Evolutionary conservation across 2,888 invertebrate species (phyloP).

Genomic region (Andrena trimmerana): DNA sequence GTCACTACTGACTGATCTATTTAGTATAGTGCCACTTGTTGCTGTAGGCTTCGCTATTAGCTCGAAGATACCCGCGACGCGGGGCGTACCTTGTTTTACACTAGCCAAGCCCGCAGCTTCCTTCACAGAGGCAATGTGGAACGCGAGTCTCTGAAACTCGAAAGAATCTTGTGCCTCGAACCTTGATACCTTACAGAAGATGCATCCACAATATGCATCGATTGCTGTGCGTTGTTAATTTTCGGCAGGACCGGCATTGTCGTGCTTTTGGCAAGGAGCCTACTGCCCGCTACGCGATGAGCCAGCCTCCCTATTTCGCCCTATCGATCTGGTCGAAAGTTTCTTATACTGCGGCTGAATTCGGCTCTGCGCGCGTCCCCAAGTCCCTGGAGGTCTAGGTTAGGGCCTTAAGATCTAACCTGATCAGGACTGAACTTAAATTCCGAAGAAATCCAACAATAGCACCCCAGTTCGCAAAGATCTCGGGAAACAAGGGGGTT

Average conservation of each 20-base stretch:
- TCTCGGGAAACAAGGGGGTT: too few relatives aligned
- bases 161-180: conserved; percentile 2
- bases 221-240: conserved; percentile 56
- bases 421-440: background rate
- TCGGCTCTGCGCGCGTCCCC: background rate
- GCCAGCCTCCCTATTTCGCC: conserved; percentile 34
- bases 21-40: conserved; percentile 65
- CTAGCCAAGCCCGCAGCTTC: conserved; percentile 1
- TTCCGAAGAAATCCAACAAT: background rate
- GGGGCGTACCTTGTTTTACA: background rate
- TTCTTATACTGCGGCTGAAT: conserved; percentile 18
- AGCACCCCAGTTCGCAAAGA: too few relatives aligned
- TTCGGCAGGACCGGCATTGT: conserved; percentile 34
- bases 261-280: conserved; percentile 56
- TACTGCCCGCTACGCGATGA: conserved; percentile 28
- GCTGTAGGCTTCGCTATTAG: conserved; percentile 37
- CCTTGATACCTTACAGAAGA: conserved; percentile 32
- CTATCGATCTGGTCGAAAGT: conserved; percentile 49
- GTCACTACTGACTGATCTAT: conserved; percentile 29
- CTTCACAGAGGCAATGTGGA: conserved; percentile 10
- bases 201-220: conserved; percentile 11
- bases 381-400: background rate
- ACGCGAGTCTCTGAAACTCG: background rate
- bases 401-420: background rate
- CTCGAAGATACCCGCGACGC: conserved; percentile 23